Percentiles rank a stretch among this genome's conserved stretches.
These are phyloP conservation scores for Melanocharis versteri DNA, from an alignment of 2,113 vertebrate genomes.

Conservation along the genomic window DNA sequence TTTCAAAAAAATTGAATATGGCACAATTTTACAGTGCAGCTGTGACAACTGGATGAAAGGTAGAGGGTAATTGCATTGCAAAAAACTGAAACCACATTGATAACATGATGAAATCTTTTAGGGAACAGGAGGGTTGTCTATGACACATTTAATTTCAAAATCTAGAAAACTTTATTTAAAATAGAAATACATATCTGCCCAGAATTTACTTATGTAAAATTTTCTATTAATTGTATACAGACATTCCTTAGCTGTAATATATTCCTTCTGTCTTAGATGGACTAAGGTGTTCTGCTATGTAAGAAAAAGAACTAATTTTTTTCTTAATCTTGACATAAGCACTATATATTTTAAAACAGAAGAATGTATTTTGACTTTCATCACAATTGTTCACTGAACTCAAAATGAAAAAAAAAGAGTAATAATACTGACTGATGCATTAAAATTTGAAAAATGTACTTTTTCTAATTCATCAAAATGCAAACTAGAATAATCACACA, in stretches of 20 bases:
- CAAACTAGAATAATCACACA: background rate
- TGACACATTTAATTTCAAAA: background rate
- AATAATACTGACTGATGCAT: background rate
- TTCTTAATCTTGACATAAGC: background rate
- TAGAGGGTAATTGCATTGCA: background rate
- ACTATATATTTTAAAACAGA: background rate
- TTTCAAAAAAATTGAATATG: constrained; percentile 24
- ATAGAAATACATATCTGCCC: background rate
- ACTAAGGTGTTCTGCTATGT: background rate
- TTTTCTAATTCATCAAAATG: background rate
- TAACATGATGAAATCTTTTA: background rate
- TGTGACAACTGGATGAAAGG: constrained; percentile 14
- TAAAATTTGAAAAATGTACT: background rate
- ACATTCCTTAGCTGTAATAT: background rate
- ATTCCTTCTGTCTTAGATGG: background rate
- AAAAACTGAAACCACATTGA: constrained; percentile 4
- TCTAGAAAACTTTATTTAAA: background rate
- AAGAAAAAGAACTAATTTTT: background rate
- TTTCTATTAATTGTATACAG: background rate
- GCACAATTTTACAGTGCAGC: constrained; percentile 30
- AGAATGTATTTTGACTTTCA: background rate
- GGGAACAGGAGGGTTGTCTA: background rate
- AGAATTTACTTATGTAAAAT: background rate
- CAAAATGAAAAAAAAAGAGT: background rate
- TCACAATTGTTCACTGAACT: background rate